Evolutionary conservation across 1,140 invertebrate genomes (phyloP).

Genomic region (Phenacoccus solenopsis): DNA sequence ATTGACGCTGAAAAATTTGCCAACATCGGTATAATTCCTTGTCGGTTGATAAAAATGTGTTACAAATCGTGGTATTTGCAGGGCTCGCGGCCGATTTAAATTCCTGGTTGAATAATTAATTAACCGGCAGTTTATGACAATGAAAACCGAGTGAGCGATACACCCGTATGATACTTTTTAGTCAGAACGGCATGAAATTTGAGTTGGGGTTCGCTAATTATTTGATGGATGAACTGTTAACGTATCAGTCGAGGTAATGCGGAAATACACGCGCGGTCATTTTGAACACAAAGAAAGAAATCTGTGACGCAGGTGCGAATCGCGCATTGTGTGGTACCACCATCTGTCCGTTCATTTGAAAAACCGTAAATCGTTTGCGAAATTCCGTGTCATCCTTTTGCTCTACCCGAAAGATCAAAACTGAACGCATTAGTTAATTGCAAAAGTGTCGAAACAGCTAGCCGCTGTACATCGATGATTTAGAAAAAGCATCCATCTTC

Average conservation of each 20-base stretch:
- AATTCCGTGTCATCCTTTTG: neutral
- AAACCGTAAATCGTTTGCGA: neutral
- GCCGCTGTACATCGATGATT: too few relatives aligned
- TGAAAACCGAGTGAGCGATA: neutral
- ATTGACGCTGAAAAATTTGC: neutral
- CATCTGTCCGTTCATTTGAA: neutral
- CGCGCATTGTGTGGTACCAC: neutral
- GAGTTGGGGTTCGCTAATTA: neutral
- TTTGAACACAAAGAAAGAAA: neutral
- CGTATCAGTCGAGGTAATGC: neutral
- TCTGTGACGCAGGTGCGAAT: neutral
- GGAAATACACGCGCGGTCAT: neutral
- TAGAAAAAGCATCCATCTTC: too few relatives aligned
- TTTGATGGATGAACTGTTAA: neutral
- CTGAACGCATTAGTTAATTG: neutral
- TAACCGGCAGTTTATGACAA: constrained; percentile 1
- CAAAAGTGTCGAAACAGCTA: too few relatives aligned
- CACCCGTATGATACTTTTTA: neutral
- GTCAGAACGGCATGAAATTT: neutral
- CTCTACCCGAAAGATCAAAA: neutral
- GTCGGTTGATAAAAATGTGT: neutral
- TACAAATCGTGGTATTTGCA: neutral
- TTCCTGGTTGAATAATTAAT: neutral
- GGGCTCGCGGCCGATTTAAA: neutral
- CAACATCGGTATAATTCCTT: neutral